Evolutionary conservation across 2,797 vertebrate genomes (phyloP), one percentile per base, ranked within the genome.

Genomic region (Mergus octosetaceus): DNA sequence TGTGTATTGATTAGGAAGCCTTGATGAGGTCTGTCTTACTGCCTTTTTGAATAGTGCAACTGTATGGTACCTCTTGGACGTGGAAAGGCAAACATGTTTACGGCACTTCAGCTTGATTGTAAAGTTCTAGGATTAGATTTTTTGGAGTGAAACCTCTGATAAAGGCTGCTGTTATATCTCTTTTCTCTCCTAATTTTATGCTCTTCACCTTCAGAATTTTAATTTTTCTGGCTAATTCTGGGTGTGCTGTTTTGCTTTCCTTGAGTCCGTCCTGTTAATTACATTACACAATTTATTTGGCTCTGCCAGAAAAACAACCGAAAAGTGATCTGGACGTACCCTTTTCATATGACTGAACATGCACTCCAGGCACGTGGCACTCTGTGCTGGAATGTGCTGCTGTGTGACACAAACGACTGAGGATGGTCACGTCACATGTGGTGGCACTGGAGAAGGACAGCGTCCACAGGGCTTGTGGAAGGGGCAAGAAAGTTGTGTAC

Each of bases 161-260:
- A 66, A 3, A 87, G 39, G 56, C 27, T 57, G 2, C 9, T 54
- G 66, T 11, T 87, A n/a, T 90, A 10, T 60, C 19, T 87, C 86
- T 87, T 87, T 16, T 6, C 8, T 65, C 57, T 7, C 15, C 2
- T 89, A 15, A 69, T 80, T 95, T 94, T 71, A 58, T 88, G 92
- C 12, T 85, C 74, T 73, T 93, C 60, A 30, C 30, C 27, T 41
- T 96, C 77, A 62, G 6, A 4, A 74, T 96, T 95, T 78, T 82
- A 16, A 76, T 85, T 45, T 83, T 71, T 88, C 62, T 72, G 58
- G 12, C 11, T 62, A 58, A 28, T 86, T 43, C 25, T 14, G 19
- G 22, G 36, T 22, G 3, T 18, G 51, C 3, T 4, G 72, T 11
- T 86, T 89, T 87, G 21, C 24, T 94, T 93, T 73, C 18, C 39